A percentile compares a stretch with the other conserved stretches of the same genome.
phyloP scores from a whole-genome alignment of 2,113 vertebrate species.

The Oreochromis aureus region DNA sequence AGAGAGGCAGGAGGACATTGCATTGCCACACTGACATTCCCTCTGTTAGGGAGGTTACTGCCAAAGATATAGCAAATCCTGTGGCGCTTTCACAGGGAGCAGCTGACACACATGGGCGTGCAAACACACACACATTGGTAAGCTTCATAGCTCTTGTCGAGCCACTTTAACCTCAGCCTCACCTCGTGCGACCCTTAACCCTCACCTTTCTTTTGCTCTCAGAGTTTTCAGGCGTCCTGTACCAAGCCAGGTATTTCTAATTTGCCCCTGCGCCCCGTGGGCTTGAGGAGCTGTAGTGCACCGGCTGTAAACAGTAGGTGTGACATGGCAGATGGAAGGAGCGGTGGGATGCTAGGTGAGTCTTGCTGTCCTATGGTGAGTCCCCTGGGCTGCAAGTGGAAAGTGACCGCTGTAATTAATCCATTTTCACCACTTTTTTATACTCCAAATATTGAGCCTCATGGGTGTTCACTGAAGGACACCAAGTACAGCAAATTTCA shows the following conservation, averaged over 20 bases:
- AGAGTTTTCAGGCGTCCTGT: slow-evolving; percentile 6
- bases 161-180: slow-evolving; percentile 50
- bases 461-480: slow-evolving; percentile 43
- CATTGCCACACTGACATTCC: slow-evolving; percentile 45
- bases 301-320: slow-evolving; percentile 33
- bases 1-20: slow-evolving; percentile 41
- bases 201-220: slow-evolving; percentile 42
- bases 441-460: slow-evolving; percentile 42
- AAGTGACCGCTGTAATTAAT: slow-evolving; percentile 67
- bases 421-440: slow-evolving; percentile 51
- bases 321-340: slow-evolving; percentile 67
- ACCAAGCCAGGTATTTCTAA: slow-evolving; percentile 41
- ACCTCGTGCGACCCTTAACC: slow-evolving; percentile 5
- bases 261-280: slow-evolving; percentile 20
- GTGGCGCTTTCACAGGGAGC: slow-evolving; percentile 24
- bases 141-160: slow-evolving; percentile 47
- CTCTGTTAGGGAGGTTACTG: slow-evolving; percentile 32
- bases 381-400: slow-evolving; percentile 53
- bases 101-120: slow-evolving; percentile 6
- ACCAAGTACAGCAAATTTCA: slow-evolving; percentile 19
- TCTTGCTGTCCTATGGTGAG: slow-evolving; percentile 41
- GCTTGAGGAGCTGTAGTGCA: background rate
- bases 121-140: slow-evolving; percentile 8
- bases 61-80: slow-evolving; percentile 41
- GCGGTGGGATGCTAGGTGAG: slow-evolving; percentile 58